These are phyloP conservation scores for Phrynocephalus forsythii DNA, from an alignment of 2,797 vertebrate species.

Conservation along the genomic window DNA sequence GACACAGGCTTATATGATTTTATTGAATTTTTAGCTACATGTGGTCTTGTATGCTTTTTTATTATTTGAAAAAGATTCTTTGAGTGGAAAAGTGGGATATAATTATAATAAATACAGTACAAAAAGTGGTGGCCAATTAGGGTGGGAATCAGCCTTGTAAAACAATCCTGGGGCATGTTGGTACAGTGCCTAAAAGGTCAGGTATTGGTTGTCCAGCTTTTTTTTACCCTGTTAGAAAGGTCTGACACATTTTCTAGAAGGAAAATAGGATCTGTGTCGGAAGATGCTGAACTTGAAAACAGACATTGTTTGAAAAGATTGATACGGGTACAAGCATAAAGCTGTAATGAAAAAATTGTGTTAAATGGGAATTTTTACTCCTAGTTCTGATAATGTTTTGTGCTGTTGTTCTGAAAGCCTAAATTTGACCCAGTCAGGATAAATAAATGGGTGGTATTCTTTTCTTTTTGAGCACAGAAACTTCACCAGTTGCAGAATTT, in stretches of 20 bases:
- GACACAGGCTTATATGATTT: too few relatives aligned
- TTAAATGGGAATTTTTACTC: background rate
- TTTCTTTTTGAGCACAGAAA: constrained; percentile 77
- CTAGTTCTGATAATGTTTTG: background rate
- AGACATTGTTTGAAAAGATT: background rate
- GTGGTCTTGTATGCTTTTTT: too few relatives aligned
- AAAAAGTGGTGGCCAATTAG: too few relatives aligned
- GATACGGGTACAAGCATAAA: background rate
- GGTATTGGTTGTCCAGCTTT: background rate
- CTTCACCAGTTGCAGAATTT: constrained; percentile 94
- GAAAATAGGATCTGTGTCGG: background rate
- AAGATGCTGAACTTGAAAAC: background rate
- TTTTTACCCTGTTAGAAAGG: background rate
- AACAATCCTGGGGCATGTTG: too few relatives aligned
- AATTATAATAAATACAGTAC: too few relatives aligned
- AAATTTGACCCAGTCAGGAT: background rate
- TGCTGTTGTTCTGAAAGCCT: constrained; percentile 14
- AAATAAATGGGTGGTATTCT: constrained; percentile 25
- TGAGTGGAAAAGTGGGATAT: too few relatives aligned
- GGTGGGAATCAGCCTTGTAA: too few relatives aligned
- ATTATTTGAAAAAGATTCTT: too few relatives aligned
- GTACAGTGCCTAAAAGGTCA: too few relatives aligned
- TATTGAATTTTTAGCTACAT: too few relatives aligned
- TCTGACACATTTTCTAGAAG: background rate
- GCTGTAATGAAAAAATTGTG: background rate